Conservation (phyloP, 2,888 invertebrate species). For the Torymus auratus region DNA sequence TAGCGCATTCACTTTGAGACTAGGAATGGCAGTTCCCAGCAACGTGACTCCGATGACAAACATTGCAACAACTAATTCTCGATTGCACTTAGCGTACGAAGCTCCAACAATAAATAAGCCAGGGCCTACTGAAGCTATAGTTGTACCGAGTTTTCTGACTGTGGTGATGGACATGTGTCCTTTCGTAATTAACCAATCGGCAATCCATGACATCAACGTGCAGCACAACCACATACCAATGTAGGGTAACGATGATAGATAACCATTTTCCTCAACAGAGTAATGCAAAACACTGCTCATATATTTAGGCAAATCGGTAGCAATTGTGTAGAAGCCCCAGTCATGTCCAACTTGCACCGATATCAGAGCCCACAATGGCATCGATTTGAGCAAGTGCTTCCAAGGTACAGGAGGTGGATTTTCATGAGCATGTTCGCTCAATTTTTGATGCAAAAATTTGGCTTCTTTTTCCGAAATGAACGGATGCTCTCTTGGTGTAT, state of each 20-base stretch:
- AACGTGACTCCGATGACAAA: constrained; percentile 77
- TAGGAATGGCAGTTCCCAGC: constrained; percentile 78
- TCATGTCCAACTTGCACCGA: constrained; percentile 79
- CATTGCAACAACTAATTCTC: constrained; percentile 72
- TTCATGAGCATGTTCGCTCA: constrained; percentile 69
- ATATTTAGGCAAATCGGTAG: constrained; percentile 75
- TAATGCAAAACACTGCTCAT: constrained; percentile 76
- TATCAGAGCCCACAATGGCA: constrained; percentile 86
- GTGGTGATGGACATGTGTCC: constrained; percentile 73
- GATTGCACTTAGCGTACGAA: constrained; percentile 77
- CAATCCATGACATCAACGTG: constrained; percentile 72
- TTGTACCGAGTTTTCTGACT: constrained; percentile 77
- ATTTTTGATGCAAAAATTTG: constrained; percentile 69
- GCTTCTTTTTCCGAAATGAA: constrained; percentile 73
- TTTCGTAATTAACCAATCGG: constrained; percentile 75
- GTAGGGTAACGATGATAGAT: constrained; percentile 77
- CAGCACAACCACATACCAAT: constrained; percentile 77
- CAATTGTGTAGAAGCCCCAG: constrained; percentile 75
- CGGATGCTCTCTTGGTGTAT: constrained; percentile 74
- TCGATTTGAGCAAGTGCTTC: constrained; percentile 77
- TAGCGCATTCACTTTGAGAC: constrained; percentile 77
- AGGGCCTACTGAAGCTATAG: constrained; percentile 77
- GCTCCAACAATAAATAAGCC: constrained; percentile 77
- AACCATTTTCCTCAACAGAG: constrained; percentile 75
- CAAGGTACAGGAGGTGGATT: constrained; percentile 72